Evolutionary conservation across 1,140 invertebrate species (phyloP).

Genomic region (Liolophura sinensis): DNA sequence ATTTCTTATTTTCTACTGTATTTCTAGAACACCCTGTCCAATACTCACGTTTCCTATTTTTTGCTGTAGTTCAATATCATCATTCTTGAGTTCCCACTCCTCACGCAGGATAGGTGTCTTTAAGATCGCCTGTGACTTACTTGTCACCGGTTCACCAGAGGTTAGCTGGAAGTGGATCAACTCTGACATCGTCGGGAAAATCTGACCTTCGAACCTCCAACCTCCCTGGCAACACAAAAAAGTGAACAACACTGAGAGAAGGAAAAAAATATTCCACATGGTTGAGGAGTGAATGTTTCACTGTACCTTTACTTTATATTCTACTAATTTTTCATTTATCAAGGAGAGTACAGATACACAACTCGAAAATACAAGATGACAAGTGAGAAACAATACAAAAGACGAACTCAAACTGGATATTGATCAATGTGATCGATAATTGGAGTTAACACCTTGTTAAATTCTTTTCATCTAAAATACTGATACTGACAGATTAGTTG

Average conservation of each 20-base stretch:
- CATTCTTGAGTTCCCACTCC: conserved; percentile 95
- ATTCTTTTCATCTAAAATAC: no score
- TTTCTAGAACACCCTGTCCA: no score
- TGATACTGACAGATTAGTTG: no score
- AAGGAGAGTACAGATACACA: no score
- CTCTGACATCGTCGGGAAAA: conserved; percentile 89
- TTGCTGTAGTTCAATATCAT: conserved; percentile 88
- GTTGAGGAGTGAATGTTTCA: not conserved
- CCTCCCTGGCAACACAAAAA: conserved; percentile 68
- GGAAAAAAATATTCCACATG: not conserved
- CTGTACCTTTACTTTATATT: not conserved
- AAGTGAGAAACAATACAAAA: no score
- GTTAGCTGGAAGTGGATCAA: conserved; percentile 86
- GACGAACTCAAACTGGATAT: no score
- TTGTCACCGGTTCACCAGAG: conserved; percentile 84
- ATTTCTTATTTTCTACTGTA: no score
- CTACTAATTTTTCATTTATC: not conserved
- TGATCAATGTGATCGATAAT: no score
- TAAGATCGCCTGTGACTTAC: conserved; percentile 87
- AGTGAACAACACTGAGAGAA: not conserved
- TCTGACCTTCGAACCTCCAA: conserved; percentile 90
- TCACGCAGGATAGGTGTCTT: conserved; percentile 86
- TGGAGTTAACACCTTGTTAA: no score
- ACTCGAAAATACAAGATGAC: no score
- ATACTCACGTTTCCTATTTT: conserved; percentile 89